phyloP scores from a whole-genome alignment of 1,140 invertebrate species.

The Drosophila persimilis region DNA sequence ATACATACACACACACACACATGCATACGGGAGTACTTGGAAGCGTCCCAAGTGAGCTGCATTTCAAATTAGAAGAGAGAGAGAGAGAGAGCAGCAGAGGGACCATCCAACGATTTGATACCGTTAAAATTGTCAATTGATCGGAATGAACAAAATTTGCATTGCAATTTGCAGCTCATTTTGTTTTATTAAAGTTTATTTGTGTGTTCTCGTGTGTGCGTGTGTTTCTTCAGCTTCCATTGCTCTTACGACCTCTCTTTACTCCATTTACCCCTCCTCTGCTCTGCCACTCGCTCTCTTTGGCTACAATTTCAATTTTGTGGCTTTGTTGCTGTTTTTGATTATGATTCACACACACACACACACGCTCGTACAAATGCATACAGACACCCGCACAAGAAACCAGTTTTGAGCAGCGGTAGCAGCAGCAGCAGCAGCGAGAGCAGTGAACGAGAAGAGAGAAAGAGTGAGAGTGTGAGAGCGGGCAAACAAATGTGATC shows the following conservation, averaged over 20 bases:
- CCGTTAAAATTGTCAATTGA: slow-evolving; percentile 20
- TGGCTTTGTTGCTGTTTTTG: slow-evolving; percentile 60
- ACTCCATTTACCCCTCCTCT: slow-evolving; percentile 6
- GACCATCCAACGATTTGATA: background rate
- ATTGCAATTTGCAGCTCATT: too few species aligned
- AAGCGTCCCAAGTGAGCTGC: slow-evolving; percentile 29
- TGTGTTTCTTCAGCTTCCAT: slow-evolving; percentile 1
- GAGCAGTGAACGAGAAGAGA: background rate
- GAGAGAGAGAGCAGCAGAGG: background rate
- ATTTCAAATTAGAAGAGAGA: slow-evolving; percentile 26
- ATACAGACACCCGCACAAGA: slow-evolving; percentile 38
- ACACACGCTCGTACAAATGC: slow-evolving; percentile 1
- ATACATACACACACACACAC: slow-evolving; percentile 7
- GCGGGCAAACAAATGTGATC: background rate
- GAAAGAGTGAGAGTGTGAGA: background rate
- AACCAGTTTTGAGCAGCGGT: slow-evolving; percentile 31
- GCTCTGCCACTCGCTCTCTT: slow-evolving; percentile 3
- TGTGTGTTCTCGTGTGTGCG: background rate
- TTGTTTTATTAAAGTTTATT: too few species aligned
- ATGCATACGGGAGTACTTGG: slow-evolving; percentile 18
- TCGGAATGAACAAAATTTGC: too few species aligned
- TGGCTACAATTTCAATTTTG: slow-evolving; percentile 77
- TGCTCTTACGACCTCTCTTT: slow-evolving; percentile 9
- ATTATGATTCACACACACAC: slow-evolving; percentile 70
- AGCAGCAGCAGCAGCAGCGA: background rate